Conservation (phyloP, 2,888 invertebrate genomes). For the Ophioninae sp. region DNA sequence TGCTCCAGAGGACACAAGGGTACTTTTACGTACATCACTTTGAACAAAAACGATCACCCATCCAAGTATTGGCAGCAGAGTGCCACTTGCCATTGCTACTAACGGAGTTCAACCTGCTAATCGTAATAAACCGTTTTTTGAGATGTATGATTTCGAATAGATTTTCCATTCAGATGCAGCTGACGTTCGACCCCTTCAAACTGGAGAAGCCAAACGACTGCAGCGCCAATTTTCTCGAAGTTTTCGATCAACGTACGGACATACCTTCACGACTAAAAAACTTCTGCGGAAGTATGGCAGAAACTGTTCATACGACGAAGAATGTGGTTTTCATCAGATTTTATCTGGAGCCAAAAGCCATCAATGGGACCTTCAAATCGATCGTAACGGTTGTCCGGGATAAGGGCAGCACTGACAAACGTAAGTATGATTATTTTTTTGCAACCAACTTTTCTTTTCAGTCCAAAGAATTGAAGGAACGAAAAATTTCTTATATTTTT, state of each 20-base stretch:
- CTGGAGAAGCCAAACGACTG: conserved; percentile 90
- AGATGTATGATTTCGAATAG: conserved; percentile 19
- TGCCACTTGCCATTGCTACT: too few species aligned
- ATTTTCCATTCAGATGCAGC: conserved; percentile 83
- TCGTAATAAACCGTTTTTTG: neutral
- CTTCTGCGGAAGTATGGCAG: conserved; percentile 94
- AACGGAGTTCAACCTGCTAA: neutral
- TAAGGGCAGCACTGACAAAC: conserved; percentile 81
- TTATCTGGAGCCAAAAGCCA: conserved; percentile 85
- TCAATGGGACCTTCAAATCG: conserved; percentile 86
- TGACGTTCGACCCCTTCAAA: conserved; percentile 85
- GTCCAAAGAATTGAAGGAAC: too few species aligned
- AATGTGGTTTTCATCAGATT: conserved; percentile 90
- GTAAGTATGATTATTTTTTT: conserved; percentile 72
- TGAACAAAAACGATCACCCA: neutral
- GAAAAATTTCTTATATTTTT: too few species aligned
- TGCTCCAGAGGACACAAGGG: conserved; percentile 86
- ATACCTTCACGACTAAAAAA: conserved; percentile 85
- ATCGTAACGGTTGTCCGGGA: conserved; percentile 90
- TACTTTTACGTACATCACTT: conserved; percentile 75
- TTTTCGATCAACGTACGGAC: conserved; percentile 86
- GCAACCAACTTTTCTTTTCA: neutral
- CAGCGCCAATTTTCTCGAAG: conserved; percentile 88
- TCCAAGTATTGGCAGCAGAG: neutral
- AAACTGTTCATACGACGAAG: conserved; percentile 86